Conservation (phyloP, 1,140 invertebrate species). For the Hypothenemus hampei region DNA sequence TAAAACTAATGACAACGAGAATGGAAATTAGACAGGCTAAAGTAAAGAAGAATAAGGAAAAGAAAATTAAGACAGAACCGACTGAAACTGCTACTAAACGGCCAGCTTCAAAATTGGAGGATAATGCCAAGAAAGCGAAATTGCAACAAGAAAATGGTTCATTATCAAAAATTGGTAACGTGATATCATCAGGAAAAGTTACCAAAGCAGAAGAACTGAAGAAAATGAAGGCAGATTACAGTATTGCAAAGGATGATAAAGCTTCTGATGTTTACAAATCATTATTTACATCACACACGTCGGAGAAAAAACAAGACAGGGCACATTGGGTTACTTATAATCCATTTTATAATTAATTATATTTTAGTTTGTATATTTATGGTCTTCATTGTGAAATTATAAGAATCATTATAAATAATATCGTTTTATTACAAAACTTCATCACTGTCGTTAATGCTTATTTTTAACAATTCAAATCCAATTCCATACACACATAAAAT, state of each 20-base stretch:
- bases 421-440: no score
- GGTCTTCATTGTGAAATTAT: no score
- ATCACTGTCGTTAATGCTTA: no score
- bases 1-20: slow-evolving; percentile 61
- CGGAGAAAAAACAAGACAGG: slow-evolving; percentile 76
- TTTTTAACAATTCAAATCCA: slow-evolving; percentile 4
- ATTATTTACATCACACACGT: slow-evolving; percentile 86
- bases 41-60: slow-evolving; percentile 62
- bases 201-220: slow-evolving; percentile 46
- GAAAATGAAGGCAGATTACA: slow-evolving; percentile 73
- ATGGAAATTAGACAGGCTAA: slow-evolving; percentile 59
- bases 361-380: no score
- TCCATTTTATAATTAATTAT: slow-evolving; percentile 82
- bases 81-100: slow-evolving; percentile 1
- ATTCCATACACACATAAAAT: slow-evolving; percentile 33
- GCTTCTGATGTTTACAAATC: slow-evolving; percentile 90
- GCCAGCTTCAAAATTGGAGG: neutral
- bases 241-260: slow-evolving; percentile 87
- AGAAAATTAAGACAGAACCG: slow-evolving; percentile 40
- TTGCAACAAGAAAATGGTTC: neutral
- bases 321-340: slow-evolving; percentile 98
- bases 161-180: slow-evolving; percentile 30
- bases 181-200: slow-evolving; percentile 27
- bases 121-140: slow-evolving; percentile 2
- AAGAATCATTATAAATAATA: no score